Percentiles rank a stretch among this genome's conserved stretches.
These are phyloP conservation scores for Aquatica leii DNA, from an alignment of 2,888 invertebrate genomes.

Conservation along the genomic window DNA sequence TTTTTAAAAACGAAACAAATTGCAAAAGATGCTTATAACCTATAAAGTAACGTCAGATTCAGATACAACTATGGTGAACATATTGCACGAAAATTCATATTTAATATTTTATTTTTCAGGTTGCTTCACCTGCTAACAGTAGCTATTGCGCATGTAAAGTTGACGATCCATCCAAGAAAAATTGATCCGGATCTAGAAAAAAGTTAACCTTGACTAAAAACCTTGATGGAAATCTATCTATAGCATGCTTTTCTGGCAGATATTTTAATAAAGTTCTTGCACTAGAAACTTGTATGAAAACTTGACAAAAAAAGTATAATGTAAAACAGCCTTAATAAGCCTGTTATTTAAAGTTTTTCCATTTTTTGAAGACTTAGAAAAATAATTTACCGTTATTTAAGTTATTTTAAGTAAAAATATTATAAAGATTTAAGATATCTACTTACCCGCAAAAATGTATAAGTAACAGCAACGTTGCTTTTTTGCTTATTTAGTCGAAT, in stretches of 20 bases:
- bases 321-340: too few species aligned
- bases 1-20: background rate
- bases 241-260: background rate
- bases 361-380: too few species aligned
- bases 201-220: constrained; percentile 4
- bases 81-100: too few species aligned
- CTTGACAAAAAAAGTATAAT: constrained; percentile 3
- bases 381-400: too few species aligned
- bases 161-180: constrained; percentile 3
- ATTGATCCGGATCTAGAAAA: background rate
- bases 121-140: background rate
- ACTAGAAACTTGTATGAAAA: constrained; percentile 3
- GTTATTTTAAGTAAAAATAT: too few species aligned
- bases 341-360: too few species aligned
- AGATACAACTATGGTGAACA: too few species aligned
- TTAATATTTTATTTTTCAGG: background rate
- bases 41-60: background rate
- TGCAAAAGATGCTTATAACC: background rate
- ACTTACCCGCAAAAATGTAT: too few species aligned
- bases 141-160: constrained; percentile 1
- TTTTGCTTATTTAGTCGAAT: too few species aligned
- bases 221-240: too few species aligned
- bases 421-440: too few species aligned
- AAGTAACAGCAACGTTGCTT: too few species aligned
- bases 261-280: constrained; percentile 1